Conservation (phyloP, 2,888 invertebrate species). For the Ichneumoninae sp. region DNA sequence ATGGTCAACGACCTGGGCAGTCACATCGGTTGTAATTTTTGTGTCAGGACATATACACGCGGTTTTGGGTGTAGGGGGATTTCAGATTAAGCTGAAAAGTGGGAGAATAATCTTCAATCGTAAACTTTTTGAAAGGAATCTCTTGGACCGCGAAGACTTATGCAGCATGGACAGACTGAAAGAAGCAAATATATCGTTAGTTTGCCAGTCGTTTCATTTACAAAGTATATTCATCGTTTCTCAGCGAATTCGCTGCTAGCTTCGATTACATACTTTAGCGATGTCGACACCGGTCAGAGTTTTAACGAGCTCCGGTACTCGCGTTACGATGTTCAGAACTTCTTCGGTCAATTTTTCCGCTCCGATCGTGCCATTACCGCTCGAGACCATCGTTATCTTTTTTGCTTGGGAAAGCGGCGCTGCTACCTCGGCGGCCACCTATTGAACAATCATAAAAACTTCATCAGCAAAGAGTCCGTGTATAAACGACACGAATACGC, state of each 20-base stretch:
- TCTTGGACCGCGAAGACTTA: conserved; percentile 74
- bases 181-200: conserved; percentile 57
- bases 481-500: neutral
- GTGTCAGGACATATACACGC: conserved; percentile 14
- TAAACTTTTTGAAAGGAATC: conserved; percentile 64
- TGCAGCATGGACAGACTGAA: conserved; percentile 83
- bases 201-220: conserved; percentile 6
- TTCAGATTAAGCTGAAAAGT: conserved; percentile 24
- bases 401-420: conserved; percentile 97
- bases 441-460: conserved; percentile 57
- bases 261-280: conserved; percentile 88
- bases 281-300: conserved; percentile 97
- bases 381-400: conserved; percentile 98
- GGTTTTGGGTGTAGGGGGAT: conserved; percentile 3
- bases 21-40: neutral
- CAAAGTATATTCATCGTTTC: neutral
- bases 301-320: conserved; percentile 96
- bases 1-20: conserved; percentile 1
- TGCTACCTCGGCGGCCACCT: conserved; percentile 98
- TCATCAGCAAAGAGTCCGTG: neutral
- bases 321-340: conserved; percentile 95
- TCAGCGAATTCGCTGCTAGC: conserved; percentile 46
- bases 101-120: conserved; percentile 52
- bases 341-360: conserved; percentile 97
- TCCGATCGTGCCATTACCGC: conserved; percentile 95